A percentile compares a stretch with the other conserved stretches of the same genome.
These are phyloP conservation scores for Poecilus cupreus DNA, from an alignment of 2,888 invertebrate species.

Conservation along the genomic window DNA sequence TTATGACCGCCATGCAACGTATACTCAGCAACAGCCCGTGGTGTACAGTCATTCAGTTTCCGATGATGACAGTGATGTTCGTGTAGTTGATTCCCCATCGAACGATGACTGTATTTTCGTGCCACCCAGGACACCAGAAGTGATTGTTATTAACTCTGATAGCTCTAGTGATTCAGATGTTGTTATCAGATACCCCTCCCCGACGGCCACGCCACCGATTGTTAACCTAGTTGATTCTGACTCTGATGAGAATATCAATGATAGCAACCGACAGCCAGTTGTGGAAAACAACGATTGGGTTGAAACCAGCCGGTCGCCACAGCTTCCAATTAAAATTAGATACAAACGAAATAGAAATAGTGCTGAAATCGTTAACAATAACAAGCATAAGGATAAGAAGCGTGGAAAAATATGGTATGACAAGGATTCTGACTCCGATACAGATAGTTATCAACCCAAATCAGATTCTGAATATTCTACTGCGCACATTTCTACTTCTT, in stretches of 20 bases:
- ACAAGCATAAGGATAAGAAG: slow-evolving; percentile 46
- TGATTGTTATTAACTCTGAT: slow-evolving; percentile 66
- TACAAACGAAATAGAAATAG: slow-evolving; percentile 65
- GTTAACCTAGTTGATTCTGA: slow-evolving; percentile 64
- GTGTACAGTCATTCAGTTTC: slow-evolving; percentile 65
- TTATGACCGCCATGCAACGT: slow-evolving; percentile 84
- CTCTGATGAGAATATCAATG: slow-evolving; percentile 60
- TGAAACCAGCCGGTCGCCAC: slow-evolving; percentile 12
- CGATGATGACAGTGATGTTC: slow-evolving; percentile 70
- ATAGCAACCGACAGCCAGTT: neutral
- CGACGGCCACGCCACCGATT: slow-evolving; percentile 64
- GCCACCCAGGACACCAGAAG: slow-evolving; percentile 52
- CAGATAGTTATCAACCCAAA: slow-evolving; percentile 47
- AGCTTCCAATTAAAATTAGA: slow-evolving; percentile 63
- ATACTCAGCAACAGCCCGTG: slow-evolving; percentile 70
- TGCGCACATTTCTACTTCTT: slow-evolving; percentile 57
- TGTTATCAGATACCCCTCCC: slow-evolving; percentile 65
- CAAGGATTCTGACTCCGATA: slow-evolving; percentile 19
- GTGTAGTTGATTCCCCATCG: slow-evolving; percentile 66
- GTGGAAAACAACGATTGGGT: slow-evolving; percentile 11
- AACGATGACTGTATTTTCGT: slow-evolving; percentile 56
- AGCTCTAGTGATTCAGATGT: slow-evolving; percentile 67
- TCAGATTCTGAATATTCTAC: slow-evolving; percentile 48
- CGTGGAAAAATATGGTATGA: neutral
- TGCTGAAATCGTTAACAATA: slow-evolving; percentile 42